phyloP scores from a whole-genome alignment of 2,888 invertebrate species.

The Automeris io region DNA sequence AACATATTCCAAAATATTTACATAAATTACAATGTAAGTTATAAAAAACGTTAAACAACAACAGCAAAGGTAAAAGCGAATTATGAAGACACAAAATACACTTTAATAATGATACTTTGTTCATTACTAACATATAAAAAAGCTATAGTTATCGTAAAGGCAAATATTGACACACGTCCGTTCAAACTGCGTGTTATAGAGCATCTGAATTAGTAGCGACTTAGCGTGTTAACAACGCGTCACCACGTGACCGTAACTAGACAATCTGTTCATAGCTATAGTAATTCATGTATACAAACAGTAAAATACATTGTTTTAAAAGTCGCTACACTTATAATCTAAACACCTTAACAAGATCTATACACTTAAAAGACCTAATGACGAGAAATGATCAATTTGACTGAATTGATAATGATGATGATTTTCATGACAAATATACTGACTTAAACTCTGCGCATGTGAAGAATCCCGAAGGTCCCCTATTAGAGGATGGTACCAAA shows the following conservation, averaged over 20 bases:
- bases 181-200: no score
- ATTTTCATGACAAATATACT: constrained; percentile 20
- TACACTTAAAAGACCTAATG: neutral
- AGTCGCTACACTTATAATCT: neutral
- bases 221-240: no score
- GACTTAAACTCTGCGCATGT: constrained; percentile 30
- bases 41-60: no score
- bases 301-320: neutral
- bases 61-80: no score
- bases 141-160: no score
- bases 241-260: no score
- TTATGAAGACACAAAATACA: no score
- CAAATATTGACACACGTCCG: no score
- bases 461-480: constrained; percentile 46
- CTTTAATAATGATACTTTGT: no score
- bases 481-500: constrained; percentile 43
- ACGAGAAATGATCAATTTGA: neutral
- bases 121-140: no score
- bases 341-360: neutral
- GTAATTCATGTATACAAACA: neutral
- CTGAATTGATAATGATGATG: constrained; percentile 1
- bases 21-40: no score
- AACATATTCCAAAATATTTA: neutral
- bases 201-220: no score
- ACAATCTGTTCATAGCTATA: neutral